These are phyloP conservation scores for Chloroceryle inda DNA, from an alignment of 2,797 vertebrate genomes.

Conservation along the genomic window DNA sequence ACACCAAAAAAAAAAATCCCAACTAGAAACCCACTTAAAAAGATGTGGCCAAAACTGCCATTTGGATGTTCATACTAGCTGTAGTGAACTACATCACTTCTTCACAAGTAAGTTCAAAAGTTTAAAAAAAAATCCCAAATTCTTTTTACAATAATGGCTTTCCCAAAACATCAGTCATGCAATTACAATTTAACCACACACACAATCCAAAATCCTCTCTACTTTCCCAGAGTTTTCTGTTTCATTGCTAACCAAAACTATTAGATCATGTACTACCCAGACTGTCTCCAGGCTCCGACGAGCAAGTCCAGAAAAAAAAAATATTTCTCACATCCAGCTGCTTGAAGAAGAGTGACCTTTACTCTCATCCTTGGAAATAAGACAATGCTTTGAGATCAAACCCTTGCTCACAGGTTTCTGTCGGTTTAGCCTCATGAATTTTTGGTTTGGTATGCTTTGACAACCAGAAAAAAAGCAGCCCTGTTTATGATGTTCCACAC, in stretches of 20 bases:
- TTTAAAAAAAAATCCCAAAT: neutral
- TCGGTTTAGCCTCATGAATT: accelerated
- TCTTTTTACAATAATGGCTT: neutral
- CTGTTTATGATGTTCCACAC: neutral
- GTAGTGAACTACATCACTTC: accelerated
- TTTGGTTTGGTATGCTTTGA: neutral
- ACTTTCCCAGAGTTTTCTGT: neutral
- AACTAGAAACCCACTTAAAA: neutral
- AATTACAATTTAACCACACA: neutral
- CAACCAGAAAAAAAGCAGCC: neutral
- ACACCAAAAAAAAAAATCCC: neutral
- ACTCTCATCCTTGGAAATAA: neutral
- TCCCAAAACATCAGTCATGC: neutral
- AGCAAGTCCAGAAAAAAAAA: neutral
- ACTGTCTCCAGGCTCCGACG: neutral
- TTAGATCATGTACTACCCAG: accelerated
- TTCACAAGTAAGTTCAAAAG: neutral
- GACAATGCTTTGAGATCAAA: neutral
- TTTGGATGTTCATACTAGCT: neutral
- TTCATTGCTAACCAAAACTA: neutral
- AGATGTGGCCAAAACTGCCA: neutral
- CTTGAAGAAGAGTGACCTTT: neutral
- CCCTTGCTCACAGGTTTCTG: neutral
- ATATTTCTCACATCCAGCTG: neutral
- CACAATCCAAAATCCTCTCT: neutral